Evolutionary conservation across 2,113 vertebrate species (phyloP).

Genomic region (Aphelocoma coerulescens): DNA sequence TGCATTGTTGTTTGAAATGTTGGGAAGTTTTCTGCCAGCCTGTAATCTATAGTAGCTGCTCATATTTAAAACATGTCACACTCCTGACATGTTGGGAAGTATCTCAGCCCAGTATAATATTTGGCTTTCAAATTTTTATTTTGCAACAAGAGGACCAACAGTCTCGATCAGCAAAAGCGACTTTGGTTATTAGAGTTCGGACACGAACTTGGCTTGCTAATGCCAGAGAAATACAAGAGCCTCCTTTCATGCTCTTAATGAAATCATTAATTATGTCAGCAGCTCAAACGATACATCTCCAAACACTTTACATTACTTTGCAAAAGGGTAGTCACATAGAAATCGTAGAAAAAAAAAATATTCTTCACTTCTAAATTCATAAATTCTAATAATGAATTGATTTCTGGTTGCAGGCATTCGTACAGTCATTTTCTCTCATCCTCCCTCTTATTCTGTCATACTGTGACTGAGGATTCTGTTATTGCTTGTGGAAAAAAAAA

Average conservation of each 20-base stretch:
- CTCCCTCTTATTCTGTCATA: not conserved
- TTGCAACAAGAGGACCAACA: conserved; percentile 61
- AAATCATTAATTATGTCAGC: conserved; percentile 76
- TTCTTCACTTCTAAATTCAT: not conserved
- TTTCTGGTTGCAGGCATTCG: not conserved
- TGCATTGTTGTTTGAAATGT: conserved; percentile 29
- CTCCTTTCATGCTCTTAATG: conserved; percentile 70
- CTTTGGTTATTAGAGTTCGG: conserved; percentile 53
- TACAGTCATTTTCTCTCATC: not conserved
- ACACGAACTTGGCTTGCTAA: conserved; percentile 59
- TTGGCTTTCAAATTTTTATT: conserved; percentile 65
- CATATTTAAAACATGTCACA: conserved; percentile 38
- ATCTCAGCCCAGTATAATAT: conserved; percentile 67
- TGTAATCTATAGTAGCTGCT: conserved; percentile 32
- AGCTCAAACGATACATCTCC: conserved; percentile 59
- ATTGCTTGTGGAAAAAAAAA: not conserved
- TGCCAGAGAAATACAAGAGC: conserved; percentile 65
- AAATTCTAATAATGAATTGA: not conserved
- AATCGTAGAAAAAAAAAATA: conserved; percentile 20
- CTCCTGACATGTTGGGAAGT: conserved; percentile 48
- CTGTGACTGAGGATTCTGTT: not conserved
- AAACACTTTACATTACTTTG: conserved; percentile 65
- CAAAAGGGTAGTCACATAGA: conserved; percentile 31
- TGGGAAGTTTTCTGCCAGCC: not conserved
- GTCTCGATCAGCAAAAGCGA: conserved; percentile 58